Evolutionary conservation across 2,888 invertebrate species (phyloP).

Genomic region (Ophioninae sp.): DNA sequence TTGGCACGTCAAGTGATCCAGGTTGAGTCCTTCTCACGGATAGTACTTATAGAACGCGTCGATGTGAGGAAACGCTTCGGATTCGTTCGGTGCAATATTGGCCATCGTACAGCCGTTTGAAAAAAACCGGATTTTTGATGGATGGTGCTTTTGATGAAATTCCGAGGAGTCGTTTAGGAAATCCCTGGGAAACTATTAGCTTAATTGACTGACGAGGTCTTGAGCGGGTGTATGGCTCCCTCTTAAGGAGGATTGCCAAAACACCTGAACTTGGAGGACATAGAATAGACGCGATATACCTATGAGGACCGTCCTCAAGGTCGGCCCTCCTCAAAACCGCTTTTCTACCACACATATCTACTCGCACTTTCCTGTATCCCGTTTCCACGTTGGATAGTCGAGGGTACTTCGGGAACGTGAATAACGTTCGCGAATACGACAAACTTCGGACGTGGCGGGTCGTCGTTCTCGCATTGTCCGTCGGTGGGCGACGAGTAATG

Average conservation of each 20-base stretch:
- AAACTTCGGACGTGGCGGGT: slow-evolving; percentile 64
- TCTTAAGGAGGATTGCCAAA: too few relatives aligned
- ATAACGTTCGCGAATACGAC: slow-evolving; percentile 65
- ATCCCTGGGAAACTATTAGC: too few relatives aligned
- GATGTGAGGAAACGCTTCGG: neutral
- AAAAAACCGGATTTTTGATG: neutral
- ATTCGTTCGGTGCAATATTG: neutral
- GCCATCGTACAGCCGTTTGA: neutral
- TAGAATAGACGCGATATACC: neutral
- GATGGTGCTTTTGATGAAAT: neutral
- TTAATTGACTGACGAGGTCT: too few relatives aligned
- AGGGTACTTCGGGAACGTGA: slow-evolving; percentile 61
- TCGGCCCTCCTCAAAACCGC: neutral
- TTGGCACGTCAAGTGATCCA: slow-evolving; percentile 8
- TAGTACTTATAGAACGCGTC: neutral
- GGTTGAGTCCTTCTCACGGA: slow-evolving; percentile 17
- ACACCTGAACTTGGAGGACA: neutral
- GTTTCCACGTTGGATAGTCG: slow-evolving; percentile 43
- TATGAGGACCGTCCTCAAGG: neutral
- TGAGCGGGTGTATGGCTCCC: too few relatives aligned
- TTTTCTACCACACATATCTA: neutral
- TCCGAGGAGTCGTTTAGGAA: too few relatives aligned
- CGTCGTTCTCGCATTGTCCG: slow-evolving; percentile 62
- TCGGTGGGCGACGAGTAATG: slow-evolving; percentile 63
- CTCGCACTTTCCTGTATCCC: neutral